Evolutionary conservation across 2,113 vertebrate genomes (phyloP).

Genomic region (Laterallus jamaicensis): DNA sequence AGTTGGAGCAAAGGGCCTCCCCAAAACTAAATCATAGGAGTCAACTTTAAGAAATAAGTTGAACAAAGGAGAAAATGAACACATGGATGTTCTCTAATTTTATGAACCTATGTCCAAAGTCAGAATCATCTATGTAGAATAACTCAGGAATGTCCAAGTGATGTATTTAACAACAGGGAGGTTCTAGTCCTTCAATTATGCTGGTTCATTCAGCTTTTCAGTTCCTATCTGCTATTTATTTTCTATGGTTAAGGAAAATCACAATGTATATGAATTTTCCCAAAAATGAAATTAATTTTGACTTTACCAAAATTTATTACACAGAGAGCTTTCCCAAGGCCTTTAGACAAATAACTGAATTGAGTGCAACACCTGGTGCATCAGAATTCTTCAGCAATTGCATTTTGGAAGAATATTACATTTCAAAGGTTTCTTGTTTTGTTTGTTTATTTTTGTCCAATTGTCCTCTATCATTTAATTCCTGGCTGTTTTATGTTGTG

Average conservation of each 20-base stretch:
- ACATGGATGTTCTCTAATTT: not conserved
- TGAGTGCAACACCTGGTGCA: not conserved
- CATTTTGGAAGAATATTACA: not conserved
- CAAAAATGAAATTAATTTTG: not conserved
- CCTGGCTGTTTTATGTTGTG: not conserved
- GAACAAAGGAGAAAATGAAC: not conserved
- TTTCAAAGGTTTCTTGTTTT: not conserved
- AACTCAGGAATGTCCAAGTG: not conserved
- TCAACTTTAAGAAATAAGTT: not conserved
- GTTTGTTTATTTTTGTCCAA: not conserved
- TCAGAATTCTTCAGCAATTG: not conserved
- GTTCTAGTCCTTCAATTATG: not conserved
- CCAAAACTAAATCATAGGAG: not conserved
- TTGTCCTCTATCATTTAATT: not conserved
- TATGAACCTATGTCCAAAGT: not conserved
- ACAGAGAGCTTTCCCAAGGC: not conserved
- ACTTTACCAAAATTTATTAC: not conserved
- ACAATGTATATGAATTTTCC: not conserved
- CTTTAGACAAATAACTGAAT: not conserved
- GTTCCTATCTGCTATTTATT: not conserved
- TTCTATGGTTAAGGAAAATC: not conserved
- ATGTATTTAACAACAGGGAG: not conserved
- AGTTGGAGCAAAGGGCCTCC: not conserved
- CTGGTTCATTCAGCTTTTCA: not conserved
- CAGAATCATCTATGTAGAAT: not conserved